Conservation (phyloP, 2,888 invertebrate species). For the Limnephilus lunatus region DNA sequence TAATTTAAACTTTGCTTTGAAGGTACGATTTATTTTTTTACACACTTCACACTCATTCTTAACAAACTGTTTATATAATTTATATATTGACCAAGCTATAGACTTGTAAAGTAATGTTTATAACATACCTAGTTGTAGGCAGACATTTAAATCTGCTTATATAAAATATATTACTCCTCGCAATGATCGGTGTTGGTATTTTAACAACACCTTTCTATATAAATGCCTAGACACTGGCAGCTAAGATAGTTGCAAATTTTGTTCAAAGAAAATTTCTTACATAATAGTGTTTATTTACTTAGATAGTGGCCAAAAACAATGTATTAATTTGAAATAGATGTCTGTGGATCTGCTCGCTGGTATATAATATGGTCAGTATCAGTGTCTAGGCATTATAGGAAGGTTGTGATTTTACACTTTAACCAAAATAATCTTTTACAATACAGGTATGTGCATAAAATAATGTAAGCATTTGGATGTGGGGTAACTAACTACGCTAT, state of each 20-base stretch:
- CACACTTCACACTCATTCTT: neutral
- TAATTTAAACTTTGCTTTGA: neutral
- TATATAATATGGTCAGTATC: no score
- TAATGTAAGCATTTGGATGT: neutral
- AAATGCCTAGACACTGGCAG: neutral
- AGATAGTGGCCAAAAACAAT: neutral
- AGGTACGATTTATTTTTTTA: neutral
- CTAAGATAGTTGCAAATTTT: neutral
- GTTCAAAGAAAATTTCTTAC: neutral
- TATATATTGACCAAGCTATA: conserved; percentile 39
- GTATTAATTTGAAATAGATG: no score
- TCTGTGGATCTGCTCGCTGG: neutral
- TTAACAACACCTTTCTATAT: neutral
- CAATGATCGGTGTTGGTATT: neutral
- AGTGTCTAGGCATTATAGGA: neutral
- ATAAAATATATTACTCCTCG: neutral
- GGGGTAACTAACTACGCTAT: neutral
- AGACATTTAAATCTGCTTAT: neutral
- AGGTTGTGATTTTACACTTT: neutral
- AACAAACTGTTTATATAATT: conserved; percentile 6
- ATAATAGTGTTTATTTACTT: neutral
- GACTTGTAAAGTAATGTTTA: conserved; percentile 9
- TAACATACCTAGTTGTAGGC: neutral
- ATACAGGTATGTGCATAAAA: neutral
- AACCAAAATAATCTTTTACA: neutral